A percentile compares a stretch with the other conserved stretches of the same genome.
phyloP scores from a whole-genome alignment of 2,113 vertebrate species.

The Eurystomus gularis region DNA sequence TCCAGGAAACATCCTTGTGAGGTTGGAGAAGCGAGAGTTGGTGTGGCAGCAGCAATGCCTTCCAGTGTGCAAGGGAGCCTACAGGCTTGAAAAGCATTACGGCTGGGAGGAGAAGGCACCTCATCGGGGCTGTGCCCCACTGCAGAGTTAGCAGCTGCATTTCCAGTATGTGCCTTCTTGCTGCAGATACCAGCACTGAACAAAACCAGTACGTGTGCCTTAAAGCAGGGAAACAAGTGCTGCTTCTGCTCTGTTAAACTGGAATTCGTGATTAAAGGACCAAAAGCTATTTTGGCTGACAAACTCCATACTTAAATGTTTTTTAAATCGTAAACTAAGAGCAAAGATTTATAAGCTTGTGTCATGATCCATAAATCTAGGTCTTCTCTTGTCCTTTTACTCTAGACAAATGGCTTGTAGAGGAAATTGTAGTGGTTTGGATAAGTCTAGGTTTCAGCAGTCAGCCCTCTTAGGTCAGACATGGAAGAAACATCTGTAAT shows the following conservation, averaged over 20 bases:
- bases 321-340: not conserved
- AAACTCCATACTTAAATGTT: slow-evolving; percentile 22
- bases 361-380: slow-evolving; percentile 30
- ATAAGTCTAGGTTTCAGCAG: slow-evolving; percentile 19
- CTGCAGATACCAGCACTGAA: not conserved
- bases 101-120: not conserved
- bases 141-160: not conserved
- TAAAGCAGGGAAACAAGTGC: not conserved
- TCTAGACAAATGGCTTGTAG: slow-evolving; percentile 46
- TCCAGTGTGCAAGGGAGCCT: not conserved
- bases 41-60: not conserved
- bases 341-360: slow-evolving; percentile 30
- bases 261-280: not conserved
- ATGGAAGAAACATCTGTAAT: slow-evolving; percentile 51
- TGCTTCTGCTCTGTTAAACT: not conserved
- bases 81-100: not conserved
- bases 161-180: not conserved
- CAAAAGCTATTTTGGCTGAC: not conserved
- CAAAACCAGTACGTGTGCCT: not conserved
- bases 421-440: slow-evolving; percentile 59
- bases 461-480: slow-evolving; percentile 34
- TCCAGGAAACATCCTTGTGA: not conserved
- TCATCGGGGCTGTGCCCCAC: not conserved
- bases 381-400: not conserved
- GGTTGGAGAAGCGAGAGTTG: not conserved